Evolutionary conservation across 1,140 invertebrate genomes (phyloP).

Genomic region (Glossosoma conforme): DNA sequence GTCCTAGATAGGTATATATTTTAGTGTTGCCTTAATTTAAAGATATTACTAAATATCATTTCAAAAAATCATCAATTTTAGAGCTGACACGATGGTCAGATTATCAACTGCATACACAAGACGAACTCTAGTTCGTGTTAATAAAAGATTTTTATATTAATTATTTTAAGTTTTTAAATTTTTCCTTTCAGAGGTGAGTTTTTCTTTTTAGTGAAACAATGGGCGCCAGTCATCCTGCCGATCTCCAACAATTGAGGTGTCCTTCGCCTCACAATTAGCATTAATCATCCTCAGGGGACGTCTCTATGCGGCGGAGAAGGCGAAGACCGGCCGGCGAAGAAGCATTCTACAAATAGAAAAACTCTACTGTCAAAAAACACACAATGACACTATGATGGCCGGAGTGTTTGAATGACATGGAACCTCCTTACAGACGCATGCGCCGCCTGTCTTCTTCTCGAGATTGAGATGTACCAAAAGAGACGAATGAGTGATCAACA

Average conservation of each 20-base stretch:
- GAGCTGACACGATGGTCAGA: too few species aligned
- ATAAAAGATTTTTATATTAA: too few species aligned
- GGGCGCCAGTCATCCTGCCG: slow-evolving; percentile 4
- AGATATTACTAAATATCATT: too few species aligned
- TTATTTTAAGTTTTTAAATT: too few species aligned
- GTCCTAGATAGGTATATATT: too few species aligned
- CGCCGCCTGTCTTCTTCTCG: too few species aligned
- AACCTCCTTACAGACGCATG: slow-evolving; percentile 17
- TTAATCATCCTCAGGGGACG: slow-evolving; percentile 23
- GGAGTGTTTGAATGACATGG: slow-evolving; percentile 29
- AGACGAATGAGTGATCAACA: too few species aligned
- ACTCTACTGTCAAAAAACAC: slow-evolving; percentile 26
- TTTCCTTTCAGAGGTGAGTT: not conserved
- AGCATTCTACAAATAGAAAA: slow-evolving; percentile 15
- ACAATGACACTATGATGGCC: slow-evolving; percentile 31
- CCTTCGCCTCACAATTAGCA: slow-evolving; percentile 28
- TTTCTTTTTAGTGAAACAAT: not conserved
- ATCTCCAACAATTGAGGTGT: slow-evolving; percentile 21
- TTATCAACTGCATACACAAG: too few species aligned
- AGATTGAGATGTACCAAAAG: too few species aligned
- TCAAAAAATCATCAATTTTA: too few species aligned
- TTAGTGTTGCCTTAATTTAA: too few species aligned
- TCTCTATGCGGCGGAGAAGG: slow-evolving; percentile 3
- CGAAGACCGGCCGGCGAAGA: slow-evolving; percentile 7
- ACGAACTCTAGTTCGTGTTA: too few species aligned